Conservation (phyloP, 2,888 invertebrate genomes). For the Cerceris ruficornis region DNA sequence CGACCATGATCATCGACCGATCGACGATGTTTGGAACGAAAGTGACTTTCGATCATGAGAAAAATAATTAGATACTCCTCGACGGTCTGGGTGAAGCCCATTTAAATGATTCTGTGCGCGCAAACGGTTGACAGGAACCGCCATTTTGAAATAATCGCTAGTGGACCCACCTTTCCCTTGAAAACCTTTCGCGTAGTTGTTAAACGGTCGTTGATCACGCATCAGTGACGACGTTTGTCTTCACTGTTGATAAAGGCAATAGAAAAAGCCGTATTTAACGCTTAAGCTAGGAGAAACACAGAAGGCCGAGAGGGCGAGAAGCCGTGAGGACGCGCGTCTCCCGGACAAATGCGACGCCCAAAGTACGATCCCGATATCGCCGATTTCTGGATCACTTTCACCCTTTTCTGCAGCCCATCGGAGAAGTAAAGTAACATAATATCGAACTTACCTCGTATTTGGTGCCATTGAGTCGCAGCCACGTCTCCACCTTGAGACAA, state of each 20-base stretch:
- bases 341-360: slow-evolving; percentile 46
- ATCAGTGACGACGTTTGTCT: background rate
- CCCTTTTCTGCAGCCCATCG: background rate
- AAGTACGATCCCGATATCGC: slow-evolving; percentile 23
- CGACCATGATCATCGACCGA: no score
- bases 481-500: slow-evolving; percentile 97
- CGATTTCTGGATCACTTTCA: slow-evolving; percentile 38
- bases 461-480: slow-evolving; percentile 94
- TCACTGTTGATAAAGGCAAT: background rate
- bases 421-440: background rate
- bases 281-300: background rate
- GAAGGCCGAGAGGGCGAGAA: background rate
- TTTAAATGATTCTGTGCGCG: slow-evolving; percentile 37
- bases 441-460: slow-evolving; percentile 93
- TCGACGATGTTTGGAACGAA: background rate
- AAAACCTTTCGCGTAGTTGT: background rate
- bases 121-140: slow-evolving; percentile 61
- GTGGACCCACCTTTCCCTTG: slow-evolving; percentile 33
- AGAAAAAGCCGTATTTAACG: no score
- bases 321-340: slow-evolving; percentile 25
- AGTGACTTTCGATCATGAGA: background rate
- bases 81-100: background rate
- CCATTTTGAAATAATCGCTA: slow-evolving; percentile 64
- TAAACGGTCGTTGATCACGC: background rate
- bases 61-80: background rate